phyloP scores from a whole-genome alignment of 2,797 vertebrate genomes.

The Cryptoblepharus egeriae region DNA sequence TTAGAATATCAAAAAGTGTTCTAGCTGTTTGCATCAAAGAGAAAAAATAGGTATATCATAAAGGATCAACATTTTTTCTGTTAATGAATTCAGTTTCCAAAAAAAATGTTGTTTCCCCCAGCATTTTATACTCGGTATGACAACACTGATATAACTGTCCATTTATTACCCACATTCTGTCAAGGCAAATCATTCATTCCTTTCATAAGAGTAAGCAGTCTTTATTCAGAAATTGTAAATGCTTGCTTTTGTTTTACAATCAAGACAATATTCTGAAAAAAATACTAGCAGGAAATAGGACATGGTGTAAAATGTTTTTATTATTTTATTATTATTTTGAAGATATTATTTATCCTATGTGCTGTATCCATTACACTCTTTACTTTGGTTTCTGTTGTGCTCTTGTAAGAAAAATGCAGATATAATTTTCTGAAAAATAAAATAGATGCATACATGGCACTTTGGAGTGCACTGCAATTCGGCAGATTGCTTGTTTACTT shows the following conservation, averaged over 20 bases:
- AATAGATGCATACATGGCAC: slow-evolving; percentile 86
- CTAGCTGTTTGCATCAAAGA: slow-evolving; percentile 83
- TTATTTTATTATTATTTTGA: slow-evolving; percentile 79
- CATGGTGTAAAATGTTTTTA: slow-evolving; percentile 81
- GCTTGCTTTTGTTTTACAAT: slow-evolving; percentile 85
- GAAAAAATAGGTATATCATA: slow-evolving; percentile 79
- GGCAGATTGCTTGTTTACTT: slow-evolving; percentile 83
- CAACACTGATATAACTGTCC: slow-evolving; percentile 78
- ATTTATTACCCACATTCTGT: slow-evolving; percentile 78
- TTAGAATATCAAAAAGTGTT: slow-evolving; percentile 85
- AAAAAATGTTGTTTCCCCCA: slow-evolving; percentile 69
- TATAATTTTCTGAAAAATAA: slow-evolving; percentile 86
- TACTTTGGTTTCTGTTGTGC: slow-evolving; percentile 88
- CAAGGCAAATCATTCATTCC: slow-evolving; percentile 80
- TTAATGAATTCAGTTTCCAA: slow-evolving; percentile 73
- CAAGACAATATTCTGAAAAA: slow-evolving; percentile 82
- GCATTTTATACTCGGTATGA: slow-evolving; percentile 73
- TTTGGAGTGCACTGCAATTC: slow-evolving; percentile 84
- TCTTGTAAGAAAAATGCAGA: slow-evolving; percentile 88
- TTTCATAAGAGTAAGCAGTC: slow-evolving; percentile 80
- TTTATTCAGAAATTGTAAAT: slow-evolving; percentile 82
- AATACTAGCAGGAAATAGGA: slow-evolving; percentile 83
- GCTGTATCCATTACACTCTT: slow-evolving; percentile 89
- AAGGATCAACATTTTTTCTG: slow-evolving; percentile 81
- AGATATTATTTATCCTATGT: slow-evolving; percentile 86